Evolutionary conservation across 2,797 vertebrate species (phyloP).

Genomic region (Nyctibius grandis): DNA sequence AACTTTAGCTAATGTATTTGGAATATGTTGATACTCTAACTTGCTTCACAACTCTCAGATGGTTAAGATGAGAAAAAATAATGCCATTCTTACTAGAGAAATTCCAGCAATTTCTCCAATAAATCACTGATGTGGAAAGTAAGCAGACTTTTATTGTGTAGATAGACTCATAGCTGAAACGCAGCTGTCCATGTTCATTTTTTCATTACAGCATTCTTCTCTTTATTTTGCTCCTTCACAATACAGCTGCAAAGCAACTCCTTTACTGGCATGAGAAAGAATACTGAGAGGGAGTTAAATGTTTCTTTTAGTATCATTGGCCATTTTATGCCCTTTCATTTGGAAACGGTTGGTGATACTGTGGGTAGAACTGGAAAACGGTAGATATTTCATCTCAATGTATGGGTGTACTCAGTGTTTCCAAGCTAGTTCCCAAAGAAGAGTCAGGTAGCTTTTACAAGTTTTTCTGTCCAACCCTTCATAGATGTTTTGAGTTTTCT

Average conservation of each 20-base stretch:
- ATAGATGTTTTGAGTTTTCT: background rate
- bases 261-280: background rate
- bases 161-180: background rate
- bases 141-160: background rate
- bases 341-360: background rate
- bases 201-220: background rate
- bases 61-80: background rate
- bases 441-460: background rate
- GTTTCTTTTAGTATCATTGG: background rate
- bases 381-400: background rate
- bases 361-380: background rate
- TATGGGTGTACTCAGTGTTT: background rate
- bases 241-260: no score
- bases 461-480: background rate
- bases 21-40: background rate
- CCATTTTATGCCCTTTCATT: background rate
- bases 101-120: background rate
- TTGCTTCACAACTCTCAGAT: background rate
- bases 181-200: background rate
- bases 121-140: background rate
- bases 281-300: background rate
- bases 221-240: background rate
- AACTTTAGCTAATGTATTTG: background rate
- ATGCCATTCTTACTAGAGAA: background rate
- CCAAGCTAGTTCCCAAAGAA: background rate